Percentiles rank a stretch among this genome's conserved stretches.
phyloP scores from a whole-genome alignment of 2,113 vertebrate genomes.

The Odontophorus gujanensis region DNA sequence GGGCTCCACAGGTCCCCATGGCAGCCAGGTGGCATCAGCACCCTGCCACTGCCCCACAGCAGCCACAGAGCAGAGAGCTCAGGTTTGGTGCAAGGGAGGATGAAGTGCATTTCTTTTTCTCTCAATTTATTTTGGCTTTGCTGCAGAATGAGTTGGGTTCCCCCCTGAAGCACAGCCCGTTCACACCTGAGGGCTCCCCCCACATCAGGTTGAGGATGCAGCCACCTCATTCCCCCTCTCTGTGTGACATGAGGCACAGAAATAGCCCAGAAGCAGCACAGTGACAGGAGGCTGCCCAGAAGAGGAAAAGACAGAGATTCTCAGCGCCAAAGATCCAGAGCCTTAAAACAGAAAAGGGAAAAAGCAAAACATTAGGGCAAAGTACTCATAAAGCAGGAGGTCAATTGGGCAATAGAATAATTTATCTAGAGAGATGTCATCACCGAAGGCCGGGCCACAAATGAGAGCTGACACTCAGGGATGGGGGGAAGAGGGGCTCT shows the following conservation, averaged over 20 bases:
- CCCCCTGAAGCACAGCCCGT: accelerated
- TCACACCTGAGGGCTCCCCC: neutral
- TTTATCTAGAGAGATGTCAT: slow-evolving; percentile 11
- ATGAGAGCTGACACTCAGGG: slow-evolving; percentile 64
- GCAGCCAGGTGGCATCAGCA: neutral
- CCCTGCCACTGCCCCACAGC: neutral
- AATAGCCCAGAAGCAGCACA: neutral
- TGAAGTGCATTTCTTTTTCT: neutral
- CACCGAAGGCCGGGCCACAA: slow-evolving; percentile 18
- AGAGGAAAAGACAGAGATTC: neutral
- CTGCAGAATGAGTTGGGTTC: neutral
- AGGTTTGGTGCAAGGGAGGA: neutral
- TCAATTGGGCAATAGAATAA: slow-evolving; percentile 41
- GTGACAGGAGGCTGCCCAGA: neutral
- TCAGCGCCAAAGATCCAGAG: neutral
- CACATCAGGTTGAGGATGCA: neutral
- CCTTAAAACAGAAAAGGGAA: neutral
- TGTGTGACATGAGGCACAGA: no score
- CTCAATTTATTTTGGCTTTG: neutral
- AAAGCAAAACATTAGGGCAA: neutral
- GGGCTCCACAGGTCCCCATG: neutral
- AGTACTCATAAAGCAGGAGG: slow-evolving; percentile 24
- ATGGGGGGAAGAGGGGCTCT: neutral
- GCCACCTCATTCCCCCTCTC: neutral
- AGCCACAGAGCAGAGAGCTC: neutral